phyloP scores from a whole-genome alignment of 2,888 invertebrate species.

The Lomographa bimaculata region DNA sequence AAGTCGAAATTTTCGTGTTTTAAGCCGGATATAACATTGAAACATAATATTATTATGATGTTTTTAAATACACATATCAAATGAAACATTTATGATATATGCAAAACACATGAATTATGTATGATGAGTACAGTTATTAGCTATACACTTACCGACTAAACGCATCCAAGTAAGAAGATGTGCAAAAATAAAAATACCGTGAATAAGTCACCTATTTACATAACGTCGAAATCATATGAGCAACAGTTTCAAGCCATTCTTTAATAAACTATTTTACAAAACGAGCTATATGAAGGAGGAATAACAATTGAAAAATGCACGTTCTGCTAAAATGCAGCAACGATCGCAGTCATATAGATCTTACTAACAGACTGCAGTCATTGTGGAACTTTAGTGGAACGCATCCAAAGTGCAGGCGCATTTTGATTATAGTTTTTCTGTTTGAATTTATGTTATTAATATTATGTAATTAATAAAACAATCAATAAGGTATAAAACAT shows the following conservation, averaged over 20 bases:
- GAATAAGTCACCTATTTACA: conserved; percentile 39
- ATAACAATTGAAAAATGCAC: neutral
- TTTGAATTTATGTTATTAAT: too few relatives aligned
- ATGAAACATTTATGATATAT: conserved; percentile 5
- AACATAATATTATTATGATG: too few relatives aligned
- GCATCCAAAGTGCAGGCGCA: too few relatives aligned
- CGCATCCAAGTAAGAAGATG: conserved; percentile 52
- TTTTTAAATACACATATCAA: neutral
- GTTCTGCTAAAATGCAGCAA: neutral
- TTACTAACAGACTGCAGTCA: too few relatives aligned
- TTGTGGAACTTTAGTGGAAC: too few relatives aligned
- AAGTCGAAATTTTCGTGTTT: too few relatives aligned
- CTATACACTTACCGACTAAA: conserved; percentile 76
- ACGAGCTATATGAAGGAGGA: conserved; percentile 13
- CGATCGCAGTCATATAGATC: too few relatives aligned
- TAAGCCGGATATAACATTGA: too few relatives aligned
- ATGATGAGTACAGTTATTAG: conserved; percentile 3
- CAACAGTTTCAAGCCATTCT: conserved; percentile 19
- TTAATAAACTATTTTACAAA: conserved; percentile 8
- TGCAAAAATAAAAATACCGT: conserved; percentile 55
- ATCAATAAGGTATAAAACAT: too few relatives aligned
- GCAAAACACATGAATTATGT: too few relatives aligned
- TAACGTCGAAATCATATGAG: conserved; percentile 18
- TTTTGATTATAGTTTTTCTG: too few relatives aligned
- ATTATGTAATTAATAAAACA: too few relatives aligned